phyloP scores from a whole-genome alignment of 2,797 vertebrate genomes.

The Cynopterus sphinx region DNA sequence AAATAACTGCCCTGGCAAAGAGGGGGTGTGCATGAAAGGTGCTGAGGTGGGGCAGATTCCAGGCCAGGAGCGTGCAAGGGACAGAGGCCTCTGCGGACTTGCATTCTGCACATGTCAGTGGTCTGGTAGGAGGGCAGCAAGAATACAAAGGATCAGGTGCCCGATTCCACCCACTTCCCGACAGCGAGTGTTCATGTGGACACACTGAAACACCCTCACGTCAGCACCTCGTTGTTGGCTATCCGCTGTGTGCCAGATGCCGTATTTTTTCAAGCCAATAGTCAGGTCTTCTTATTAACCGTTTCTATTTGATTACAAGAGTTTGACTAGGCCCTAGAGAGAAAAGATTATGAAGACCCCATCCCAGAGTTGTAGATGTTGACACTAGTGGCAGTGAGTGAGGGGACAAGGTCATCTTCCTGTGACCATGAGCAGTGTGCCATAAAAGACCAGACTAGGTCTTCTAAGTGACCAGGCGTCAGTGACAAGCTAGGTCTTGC shows the following conservation, averaged over 20 bases:
- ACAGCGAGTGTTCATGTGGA: background rate
- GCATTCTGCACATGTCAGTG: rapidly evolving
- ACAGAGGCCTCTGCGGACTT: background rate
- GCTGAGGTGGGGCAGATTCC: too few relatives aligned
- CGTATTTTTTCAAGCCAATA: background rate
- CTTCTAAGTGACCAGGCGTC: background rate
- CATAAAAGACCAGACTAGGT: background rate
- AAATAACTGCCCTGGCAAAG: background rate
- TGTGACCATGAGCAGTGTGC: background rate
- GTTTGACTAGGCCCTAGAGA: background rate
- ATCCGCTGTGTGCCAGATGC: background rate
- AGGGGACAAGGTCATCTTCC: background rate
- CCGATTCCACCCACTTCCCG: background rate
- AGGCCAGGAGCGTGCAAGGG: rapidly evolving
- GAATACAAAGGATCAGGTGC: rapidly evolving
- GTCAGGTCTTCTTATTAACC: background rate
- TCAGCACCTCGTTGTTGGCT: background rate
- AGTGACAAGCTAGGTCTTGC: background rate
- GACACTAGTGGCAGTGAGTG: background rate
- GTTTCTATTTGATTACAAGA: background rate
- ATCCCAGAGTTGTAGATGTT: background rate
- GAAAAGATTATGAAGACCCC: background rate
- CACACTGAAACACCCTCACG: rapidly evolving
- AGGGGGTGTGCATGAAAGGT: background rate
- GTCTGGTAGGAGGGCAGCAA: background rate